Evolutionary conservation across 2,888 invertebrate genomes (phyloP), one percentile per base, ranked within the genome.

Genomic region (Drosophila emarginata): DNA sequence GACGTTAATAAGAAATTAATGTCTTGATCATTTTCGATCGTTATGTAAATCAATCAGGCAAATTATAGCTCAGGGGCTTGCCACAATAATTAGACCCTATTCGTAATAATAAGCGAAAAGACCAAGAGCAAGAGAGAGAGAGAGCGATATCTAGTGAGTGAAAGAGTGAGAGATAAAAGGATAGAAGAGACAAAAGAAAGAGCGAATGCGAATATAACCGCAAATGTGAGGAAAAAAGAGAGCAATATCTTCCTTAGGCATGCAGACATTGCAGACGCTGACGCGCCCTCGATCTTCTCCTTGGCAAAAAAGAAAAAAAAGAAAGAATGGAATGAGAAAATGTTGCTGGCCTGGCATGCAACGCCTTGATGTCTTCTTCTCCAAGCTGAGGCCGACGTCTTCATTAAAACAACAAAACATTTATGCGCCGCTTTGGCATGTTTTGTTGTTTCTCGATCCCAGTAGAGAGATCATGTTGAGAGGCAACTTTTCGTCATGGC

Each of bases 1-100:
- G 80, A 89, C 85, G 89, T 88, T 91, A 91, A 91, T 90, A 90
- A 91, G 89, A 91, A 91, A 88, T 90, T 91, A 91, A 91, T 91
- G 91, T 91, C 91, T 91, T 91, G 91, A 91, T 91, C 91, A 91
- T 91, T 91, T 91, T 91, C 90, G 90, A 91, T 91, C 90, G 91
- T 91, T 91, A 91, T 91, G 91, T 91, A 91, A 91, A 91, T 91
- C 91, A 91, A 91, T 91, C 91, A 91, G 90, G 89, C 90, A 91
- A 91, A 91, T 91, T 91, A 91, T 90, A 91, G 89, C 91, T 87
- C 86, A 89, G 89, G 88, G 91, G 90, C 89, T 90, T 90, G 89
- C 89, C 90, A 90, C 87, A 90, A 90, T 90, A 90, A 90, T 90
- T 90, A 90, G 90, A 89, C 89, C 89, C 88, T 88, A 87, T 89